These are phyloP conservation scores for Drosophila dives DNA, from an alignment of 2,888 invertebrate species.

Conservation along the genomic window DNA sequence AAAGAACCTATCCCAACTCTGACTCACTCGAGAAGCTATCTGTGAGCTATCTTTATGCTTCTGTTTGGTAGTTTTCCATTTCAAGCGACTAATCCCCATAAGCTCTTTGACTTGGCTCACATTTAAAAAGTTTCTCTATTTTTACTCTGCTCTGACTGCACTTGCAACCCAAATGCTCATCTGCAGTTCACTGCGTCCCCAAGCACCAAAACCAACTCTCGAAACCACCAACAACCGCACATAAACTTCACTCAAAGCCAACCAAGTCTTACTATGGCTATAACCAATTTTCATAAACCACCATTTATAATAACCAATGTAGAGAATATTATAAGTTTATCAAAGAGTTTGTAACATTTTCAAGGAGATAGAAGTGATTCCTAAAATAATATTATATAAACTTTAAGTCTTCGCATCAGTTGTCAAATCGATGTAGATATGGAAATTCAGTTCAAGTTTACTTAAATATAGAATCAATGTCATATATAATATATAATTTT, in stretches of 20 bases:
- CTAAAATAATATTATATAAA: not conserved
- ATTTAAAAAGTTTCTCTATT: conserved; percentile 27
- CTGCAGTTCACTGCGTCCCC: conserved; percentile 69
- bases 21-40: not conserved
- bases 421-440: not conserved
- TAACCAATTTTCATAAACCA: conserved; percentile 33
- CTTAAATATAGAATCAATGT: not conserved
- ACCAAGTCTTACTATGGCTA: conserved; percentile 12
- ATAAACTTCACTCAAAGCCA: not conserved
- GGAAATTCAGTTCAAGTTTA: not conserved
- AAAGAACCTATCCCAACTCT: not conserved
- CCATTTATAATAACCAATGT: not conserved
- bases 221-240: not conserved
- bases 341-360: not conserved
- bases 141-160: conserved; percentile 34
- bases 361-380: not conserved
- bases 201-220: conserved; percentile 17
- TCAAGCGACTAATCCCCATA: conserved; percentile 33
- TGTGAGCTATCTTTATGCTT: not conserved
- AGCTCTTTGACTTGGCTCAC: conserved; percentile 29
- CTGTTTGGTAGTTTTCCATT: conserved; percentile 30
- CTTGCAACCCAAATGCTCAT: conserved; percentile 75
- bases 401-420: not conserved
- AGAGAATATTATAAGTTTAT: not conserved
- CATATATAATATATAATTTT: not conserved